These are phyloP conservation scores for Nesoenas mayeri DNA, from an alignment of 2,113 vertebrate species.

Conservation along the genomic window DNA sequence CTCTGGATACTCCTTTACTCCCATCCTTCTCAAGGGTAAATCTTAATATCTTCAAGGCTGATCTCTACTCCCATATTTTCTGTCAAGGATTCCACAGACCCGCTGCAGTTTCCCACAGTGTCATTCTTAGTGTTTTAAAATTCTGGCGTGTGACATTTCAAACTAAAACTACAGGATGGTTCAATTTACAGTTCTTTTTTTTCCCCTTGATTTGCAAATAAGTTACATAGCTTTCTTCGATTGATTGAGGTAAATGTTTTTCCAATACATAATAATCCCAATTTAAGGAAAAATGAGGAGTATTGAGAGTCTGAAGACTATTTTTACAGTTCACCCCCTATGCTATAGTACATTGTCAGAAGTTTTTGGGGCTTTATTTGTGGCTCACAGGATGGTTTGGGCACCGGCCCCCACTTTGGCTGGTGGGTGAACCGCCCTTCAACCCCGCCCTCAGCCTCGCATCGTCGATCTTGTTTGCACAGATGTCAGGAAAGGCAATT, in stretches of 20 bases:
- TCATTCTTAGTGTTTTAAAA: not conserved
- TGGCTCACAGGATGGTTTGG: not conserved
- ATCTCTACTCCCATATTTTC: too few relatives aligned
- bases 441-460: not conserved
- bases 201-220: not conserved
- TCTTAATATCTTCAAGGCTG: too few relatives aligned
- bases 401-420: not conserved
- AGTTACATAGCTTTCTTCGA: not conserved
- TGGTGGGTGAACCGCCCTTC: not conserved
- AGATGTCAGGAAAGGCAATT: not conserved
- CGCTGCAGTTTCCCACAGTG: too few relatives aligned
- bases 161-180: not conserved
- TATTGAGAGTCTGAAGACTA: rapidly evolving
- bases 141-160: not conserved
- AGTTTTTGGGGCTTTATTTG: not conserved
- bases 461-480: not conserved
- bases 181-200: not conserved
- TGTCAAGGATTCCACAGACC: too few relatives aligned
- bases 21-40: too few relatives aligned
- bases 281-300: not conserved
- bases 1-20: too few relatives aligned
- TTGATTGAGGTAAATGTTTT: not conserved
- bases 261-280: not conserved
- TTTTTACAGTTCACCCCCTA: not conserved
- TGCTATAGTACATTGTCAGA: not conserved